phyloP scores from a whole-genome alignment of 2,888 invertebrate genomes.

The Caenorhabditis auriculariae region DNA sequence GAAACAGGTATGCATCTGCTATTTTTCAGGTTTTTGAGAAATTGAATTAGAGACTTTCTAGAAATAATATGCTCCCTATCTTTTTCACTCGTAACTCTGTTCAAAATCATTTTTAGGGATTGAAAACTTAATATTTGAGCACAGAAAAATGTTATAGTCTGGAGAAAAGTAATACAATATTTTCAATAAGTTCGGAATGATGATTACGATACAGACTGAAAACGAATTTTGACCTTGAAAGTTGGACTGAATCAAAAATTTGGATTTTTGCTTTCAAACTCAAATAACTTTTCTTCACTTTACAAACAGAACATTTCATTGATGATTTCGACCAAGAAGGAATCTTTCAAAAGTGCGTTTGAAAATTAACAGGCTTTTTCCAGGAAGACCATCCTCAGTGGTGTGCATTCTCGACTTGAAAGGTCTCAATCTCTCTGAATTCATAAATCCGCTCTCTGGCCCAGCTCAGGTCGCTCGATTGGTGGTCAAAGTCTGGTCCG shows the following conservation, averaged over 20 bases:
- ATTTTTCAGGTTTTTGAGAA: not conserved
- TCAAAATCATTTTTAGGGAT: no score
- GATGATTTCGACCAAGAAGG: no score
- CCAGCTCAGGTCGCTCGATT: conserved; percentile 52
- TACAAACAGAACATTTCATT: no score
- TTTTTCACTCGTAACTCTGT: no score
- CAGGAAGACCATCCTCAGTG: conserved; percentile 49
- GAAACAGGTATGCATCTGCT: conserved; percentile 35
- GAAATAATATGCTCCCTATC: not conserved
- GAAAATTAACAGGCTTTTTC: no score
- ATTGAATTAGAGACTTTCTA: not conserved
- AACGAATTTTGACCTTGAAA: no score
- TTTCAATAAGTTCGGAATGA: not conserved
- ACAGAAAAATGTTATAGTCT: not conserved
- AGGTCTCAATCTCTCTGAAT: conserved; percentile 52
- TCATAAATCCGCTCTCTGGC: conserved; percentile 54
- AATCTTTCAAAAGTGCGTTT: no score
- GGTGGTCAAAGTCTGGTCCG: conserved; percentile 57
- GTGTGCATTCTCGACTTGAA: conserved; percentile 54
- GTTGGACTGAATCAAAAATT: no score
- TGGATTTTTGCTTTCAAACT: no score
- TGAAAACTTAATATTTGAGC: not conserved
- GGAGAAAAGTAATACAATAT: not conserved
- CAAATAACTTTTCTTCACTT: no score
- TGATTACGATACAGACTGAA: no score